Conservation (phyloP, 2,888 invertebrate species). For the Hololepta plana region DNA sequence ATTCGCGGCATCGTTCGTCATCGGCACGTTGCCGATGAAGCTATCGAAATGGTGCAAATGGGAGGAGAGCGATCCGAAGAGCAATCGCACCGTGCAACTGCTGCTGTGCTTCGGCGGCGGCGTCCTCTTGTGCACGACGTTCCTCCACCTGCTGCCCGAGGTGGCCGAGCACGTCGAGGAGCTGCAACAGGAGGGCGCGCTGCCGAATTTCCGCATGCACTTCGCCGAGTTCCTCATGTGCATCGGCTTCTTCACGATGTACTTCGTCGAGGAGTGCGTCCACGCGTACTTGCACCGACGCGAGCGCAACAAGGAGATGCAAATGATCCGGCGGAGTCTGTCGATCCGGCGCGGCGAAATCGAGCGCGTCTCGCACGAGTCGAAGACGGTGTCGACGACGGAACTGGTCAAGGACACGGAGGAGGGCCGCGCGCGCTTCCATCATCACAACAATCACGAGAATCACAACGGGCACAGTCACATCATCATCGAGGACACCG, state of each 20-base stretch:
- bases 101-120: conserved; percentile 69
- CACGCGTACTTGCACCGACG: conserved; percentile 44
- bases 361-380: conserved; percentile 5
- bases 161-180: conserved; percentile 48
- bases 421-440: conserved; percentile 10
- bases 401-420: conserved; percentile 13
- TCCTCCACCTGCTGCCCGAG: conserved; percentile 66
- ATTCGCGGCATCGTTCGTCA: conserved; percentile 52
- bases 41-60: conserved; percentile 47
- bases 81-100: conserved; percentile 36
- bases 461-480: conserved; percentile 15
- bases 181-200: conserved; percentile 29
- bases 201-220: conserved; percentile 39
- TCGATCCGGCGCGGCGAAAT: conserved; percentile 19
- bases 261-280: conserved; percentile 61
- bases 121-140: conserved; percentile 63
- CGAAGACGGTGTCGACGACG: conserved; percentile 9
- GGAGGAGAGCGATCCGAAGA: conserved; percentile 32
- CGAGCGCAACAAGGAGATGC: conserved; percentile 13
- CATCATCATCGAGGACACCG: conserved; percentile 15
- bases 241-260: conserved; percentile 57
- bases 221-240: conserved; percentile 57
- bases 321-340: conserved; percentile 18
- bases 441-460: conserved; percentile 9
- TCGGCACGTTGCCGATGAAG: conserved; percentile 57